These are phyloP conservation scores for Aptenodytes patagonicus DNA, from an alignment of 2,113 vertebrate species.

Conservation along the genomic window DNA sequence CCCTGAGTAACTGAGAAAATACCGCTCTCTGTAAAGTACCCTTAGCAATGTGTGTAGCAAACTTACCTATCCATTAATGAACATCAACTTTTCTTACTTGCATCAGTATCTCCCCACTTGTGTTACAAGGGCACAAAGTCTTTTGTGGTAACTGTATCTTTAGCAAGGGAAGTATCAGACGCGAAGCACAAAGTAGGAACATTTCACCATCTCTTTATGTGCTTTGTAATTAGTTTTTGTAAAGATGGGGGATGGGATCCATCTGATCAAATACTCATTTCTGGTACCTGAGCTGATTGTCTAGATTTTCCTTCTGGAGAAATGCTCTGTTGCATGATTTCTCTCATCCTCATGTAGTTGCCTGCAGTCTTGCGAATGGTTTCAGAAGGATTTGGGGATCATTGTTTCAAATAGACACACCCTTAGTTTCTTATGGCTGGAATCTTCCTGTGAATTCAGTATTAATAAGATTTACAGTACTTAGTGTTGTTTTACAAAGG, in stretches of 20 bases:
- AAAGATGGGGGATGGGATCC: background rate
- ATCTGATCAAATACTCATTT: background rate
- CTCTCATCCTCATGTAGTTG: background rate
- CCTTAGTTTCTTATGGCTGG: background rate
- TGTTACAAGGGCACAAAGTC: background rate
- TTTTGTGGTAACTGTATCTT: background rate
- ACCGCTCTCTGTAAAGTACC: background rate
- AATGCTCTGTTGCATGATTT: background rate
- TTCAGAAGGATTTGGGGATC: background rate
- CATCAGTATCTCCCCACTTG: background rate
- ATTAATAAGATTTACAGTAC: background rate
- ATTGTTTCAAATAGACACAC: background rate
- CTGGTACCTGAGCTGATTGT: background rate
- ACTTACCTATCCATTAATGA: background rate
- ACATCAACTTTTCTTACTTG: background rate
- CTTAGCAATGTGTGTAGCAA: background rate
- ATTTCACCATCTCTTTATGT: background rate
- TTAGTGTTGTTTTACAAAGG: background rate
- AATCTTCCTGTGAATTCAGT: background rate
- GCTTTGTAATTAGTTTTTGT: background rate
- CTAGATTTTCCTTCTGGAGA: background rate
- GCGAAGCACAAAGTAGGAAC: background rate
- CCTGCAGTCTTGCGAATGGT: background rate
- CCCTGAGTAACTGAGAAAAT: background rate
- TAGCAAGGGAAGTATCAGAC: background rate